Conservation (phyloP, 2,888 invertebrate species). For the Rutpela maculata region DNA sequence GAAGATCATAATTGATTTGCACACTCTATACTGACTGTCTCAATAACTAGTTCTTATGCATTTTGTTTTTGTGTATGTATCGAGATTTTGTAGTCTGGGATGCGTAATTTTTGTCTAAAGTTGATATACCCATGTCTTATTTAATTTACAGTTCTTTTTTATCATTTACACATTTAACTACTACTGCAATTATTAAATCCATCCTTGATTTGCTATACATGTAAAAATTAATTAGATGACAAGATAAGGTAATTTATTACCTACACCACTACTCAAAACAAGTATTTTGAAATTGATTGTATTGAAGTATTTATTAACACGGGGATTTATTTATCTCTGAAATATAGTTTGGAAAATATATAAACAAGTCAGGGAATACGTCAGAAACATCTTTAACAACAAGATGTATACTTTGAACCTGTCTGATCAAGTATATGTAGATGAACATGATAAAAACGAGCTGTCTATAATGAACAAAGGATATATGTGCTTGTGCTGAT, state of each 20-base stretch:
- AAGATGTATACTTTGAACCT: background rate
- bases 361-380: background rate
- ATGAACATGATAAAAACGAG: background rate
- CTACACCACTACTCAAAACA: background rate
- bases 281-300: background rate
- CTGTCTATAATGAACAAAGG: no score
- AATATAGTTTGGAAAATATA: conserved; percentile 3
- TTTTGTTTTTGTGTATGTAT: background rate
- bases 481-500: no score
- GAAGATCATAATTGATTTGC: conserved; percentile 15
- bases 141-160: background rate
- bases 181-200: background rate
- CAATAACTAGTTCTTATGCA: background rate
- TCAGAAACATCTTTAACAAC: background rate
- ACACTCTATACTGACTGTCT: conserved; percentile 13
- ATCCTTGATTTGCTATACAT: background rate
- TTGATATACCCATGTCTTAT: background rate
- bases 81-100: background rate
- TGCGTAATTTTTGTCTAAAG: background rate
- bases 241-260: conserved; percentile 7
- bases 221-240: conserved; percentile 4
- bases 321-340: background rate
- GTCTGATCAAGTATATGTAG: background rate
- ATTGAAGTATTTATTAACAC: background rate
- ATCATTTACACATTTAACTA: background rate